These are phyloP conservation scores for Tachysurus fulvidraco DNA, from an alignment of 2,113 vertebrate genomes.

Conservation along the genomic window DNA sequence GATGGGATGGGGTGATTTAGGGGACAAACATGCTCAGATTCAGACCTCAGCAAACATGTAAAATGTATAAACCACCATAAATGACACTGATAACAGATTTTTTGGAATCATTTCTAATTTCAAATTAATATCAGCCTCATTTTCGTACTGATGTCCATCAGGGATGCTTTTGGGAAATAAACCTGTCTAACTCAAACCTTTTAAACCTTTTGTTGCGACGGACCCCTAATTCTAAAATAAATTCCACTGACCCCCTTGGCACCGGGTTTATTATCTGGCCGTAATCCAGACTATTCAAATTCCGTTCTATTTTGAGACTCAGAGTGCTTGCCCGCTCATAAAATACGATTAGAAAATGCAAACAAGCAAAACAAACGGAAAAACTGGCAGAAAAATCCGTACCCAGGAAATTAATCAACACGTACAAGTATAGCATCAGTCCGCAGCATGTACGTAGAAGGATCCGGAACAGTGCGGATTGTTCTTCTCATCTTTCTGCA, in stretches of 20 bases:
- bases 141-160: background rate
- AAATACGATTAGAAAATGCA: background rate
- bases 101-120: background rate
- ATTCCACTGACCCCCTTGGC: background rate
- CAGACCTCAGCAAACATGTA: too few relatives aligned
- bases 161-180: background rate
- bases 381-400: too few relatives aligned
- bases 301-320: background rate
- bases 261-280: background rate
- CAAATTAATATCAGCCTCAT: background rate
- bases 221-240: background rate
- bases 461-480: background rate
- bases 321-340: background rate
- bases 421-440: conserved; percentile 39
- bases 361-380: background rate
- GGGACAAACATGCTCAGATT: too few relatives aligned
- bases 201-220: background rate
- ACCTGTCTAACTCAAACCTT: background rate
- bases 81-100: background rate
- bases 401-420: conserved; percentile 31
- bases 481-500: conserved; percentile 50
- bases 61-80: background rate
- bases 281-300: too few relatives aligned
- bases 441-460: conserved; percentile 11
- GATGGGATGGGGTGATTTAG: too few relatives aligned